Base-by-base conservation (phyloP, 2,888 invertebrate genomes). In the Camponotus fellah region DNA sequence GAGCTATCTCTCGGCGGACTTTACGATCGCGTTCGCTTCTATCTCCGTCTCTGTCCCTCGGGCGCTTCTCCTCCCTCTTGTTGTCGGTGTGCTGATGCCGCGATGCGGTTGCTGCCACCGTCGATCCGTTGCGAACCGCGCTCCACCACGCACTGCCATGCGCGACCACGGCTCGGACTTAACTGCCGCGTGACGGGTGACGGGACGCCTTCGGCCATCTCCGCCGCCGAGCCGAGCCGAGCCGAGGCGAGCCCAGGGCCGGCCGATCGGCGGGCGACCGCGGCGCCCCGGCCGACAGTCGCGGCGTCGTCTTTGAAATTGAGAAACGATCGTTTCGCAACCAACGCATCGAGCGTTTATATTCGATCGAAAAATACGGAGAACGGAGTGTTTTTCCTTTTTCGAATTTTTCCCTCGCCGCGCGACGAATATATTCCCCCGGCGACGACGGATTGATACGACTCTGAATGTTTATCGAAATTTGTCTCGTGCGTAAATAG, bases 71-170 rank as follows among this genome's bases (percentile, higher is more conserved):
- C 53, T 12, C 34, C 37, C 12, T 46, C 17, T 75, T 46, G 66
- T 76, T 60, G 34, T 76, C 81, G 82, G 49, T 62, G 21, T 60
- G 71, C 56, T 49, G 56, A 77, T 37, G 60, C 68, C 77, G 71
- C 74, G 71, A 49, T 83, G 75, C 74, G 69, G 37, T 80, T 80
- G 58, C 77, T 65, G 53, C 65, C 72, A 68, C 77, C 46, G 74
- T 83, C 86, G 72, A 84, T 79, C 74, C 86, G 80, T 81, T 90
- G 79, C 84, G 85, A 86, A 77, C 80, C 81, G 81, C 83, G 85
- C 86, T 87, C 89, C 86, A 85, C 84, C 86, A 72, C 82, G 87
- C 90, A 87, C 91, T 86, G 91, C 82, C 86, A 26, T 32, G 32
- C 60, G 26, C 90, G 89, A 90, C 86, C 89, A 89, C 88, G 26